Evolutionary conservation across 2,113 vertebrate species (phyloP), one percentile per base, ranked within the genome.

Genomic region (Esox niger): DNA sequence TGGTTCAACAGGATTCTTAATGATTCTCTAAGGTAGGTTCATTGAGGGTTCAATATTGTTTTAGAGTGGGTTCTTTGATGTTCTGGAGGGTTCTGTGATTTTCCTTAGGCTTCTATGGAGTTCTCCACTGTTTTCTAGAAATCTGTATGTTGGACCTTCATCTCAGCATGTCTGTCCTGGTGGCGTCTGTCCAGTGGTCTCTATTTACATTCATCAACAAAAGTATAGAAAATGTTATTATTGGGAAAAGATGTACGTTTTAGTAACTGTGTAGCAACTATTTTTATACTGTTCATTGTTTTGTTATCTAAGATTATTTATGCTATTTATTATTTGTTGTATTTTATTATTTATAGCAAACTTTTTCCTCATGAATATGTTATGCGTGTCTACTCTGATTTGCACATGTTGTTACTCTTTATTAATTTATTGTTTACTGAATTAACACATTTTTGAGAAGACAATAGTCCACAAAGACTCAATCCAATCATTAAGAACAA

Each of bases 201-300:
- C 17, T 15, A 9, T 15, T 54, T 31, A 25, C 26, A 31, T n/a
- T 31, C 27, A 13, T 21, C 5, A 6, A n/a, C 9, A 74, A 57
- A 70, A n/a, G 69, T 32, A 46, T 69, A 17, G 29, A 20, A 23
- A 15, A 59, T 25, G 49, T 31, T 2, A 31, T 6, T 20, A 31
- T 6, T 20, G 8, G 35, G 66, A 38, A 61, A 61, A 56, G 66
- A 61, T 66, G 61, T 32, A 27, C 56, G 25, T 30, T 66, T 25
- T 61, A 70, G 68, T 57, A 67, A 66, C 54, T 67, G 76, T 80
- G 83, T 88, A 85, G 85, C 85, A 89, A 88, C 84, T 91, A 90
- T 91, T 91, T 91, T 91, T 61, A 61, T 61, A 61, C 59, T 21
- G 59, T 61, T 61, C 9, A 21, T 7, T 23, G 29, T 32, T 61